Evolutionary conservation across 1,140 invertebrate genomes (phyloP).

Genomic region (Scaptomyza montana): DNA sequence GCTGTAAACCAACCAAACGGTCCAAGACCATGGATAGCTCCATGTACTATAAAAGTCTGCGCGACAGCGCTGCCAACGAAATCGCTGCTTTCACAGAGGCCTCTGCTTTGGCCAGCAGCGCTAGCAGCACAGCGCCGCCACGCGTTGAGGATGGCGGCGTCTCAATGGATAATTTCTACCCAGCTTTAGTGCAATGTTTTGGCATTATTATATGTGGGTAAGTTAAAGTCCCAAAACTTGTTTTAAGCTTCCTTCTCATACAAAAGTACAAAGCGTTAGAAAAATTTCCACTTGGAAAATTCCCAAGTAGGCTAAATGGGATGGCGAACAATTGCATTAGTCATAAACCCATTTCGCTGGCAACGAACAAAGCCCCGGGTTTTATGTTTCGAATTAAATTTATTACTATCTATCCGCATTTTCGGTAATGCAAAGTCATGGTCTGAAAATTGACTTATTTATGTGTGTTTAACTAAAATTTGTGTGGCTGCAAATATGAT

Average conservation of each 20-base stretch:
- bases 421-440: background rate
- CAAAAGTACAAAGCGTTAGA: too few relatives aligned
- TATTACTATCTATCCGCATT: background rate
- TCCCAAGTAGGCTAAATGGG: too few relatives aligned
- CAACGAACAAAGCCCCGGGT: too few relatives aligned
- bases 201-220: conserved; percentile 95
- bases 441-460: background rate
- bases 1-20: conserved; percentile 13
- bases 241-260: too few relatives aligned
- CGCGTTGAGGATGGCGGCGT: conserved; percentile 79
- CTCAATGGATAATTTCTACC: conserved; percentile 92
- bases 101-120: conserved; percentile 4
- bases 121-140: conserved; percentile 43
- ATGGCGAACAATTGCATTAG: too few relatives aligned
- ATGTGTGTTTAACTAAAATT: background rate
- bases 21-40: conserved; percentile 67
- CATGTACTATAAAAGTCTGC: conserved; percentile 66
- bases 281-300: too few relatives aligned
- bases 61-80: conserved; percentile 21
- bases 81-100: conserved; percentile 14
- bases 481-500: background rate
- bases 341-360: too few relatives aligned
- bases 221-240: conserved; percentile 65
- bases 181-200: conserved; percentile 95
- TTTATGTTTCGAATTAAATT: too few relatives aligned